phyloP scores from a whole-genome alignment of 2,888 invertebrate species.

The Alviniconcha strummeri region DNA sequence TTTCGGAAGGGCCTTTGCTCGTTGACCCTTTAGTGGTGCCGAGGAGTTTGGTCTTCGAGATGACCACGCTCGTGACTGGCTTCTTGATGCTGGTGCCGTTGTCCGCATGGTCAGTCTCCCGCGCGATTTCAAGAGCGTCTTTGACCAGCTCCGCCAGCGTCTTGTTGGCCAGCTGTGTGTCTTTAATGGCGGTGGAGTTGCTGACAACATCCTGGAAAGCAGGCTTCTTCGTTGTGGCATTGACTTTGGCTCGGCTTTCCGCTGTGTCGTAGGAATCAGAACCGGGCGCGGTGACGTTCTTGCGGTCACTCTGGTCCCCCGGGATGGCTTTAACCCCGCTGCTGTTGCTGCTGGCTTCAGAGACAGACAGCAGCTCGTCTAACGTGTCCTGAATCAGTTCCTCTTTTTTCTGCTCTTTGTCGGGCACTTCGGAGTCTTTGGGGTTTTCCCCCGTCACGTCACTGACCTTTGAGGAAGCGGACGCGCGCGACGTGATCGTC shows the following conservation, averaged over 20 bases:
- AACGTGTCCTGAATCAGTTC: neutral
- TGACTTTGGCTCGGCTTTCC: neutral
- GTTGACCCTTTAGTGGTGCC: neutral
- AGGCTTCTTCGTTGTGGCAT: neutral
- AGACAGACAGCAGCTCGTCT: neutral
- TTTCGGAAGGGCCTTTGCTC: neutral
- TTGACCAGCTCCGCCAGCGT: neutral
- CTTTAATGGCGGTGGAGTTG: neutral
- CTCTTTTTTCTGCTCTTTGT: neutral
- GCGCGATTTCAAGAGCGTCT: neutral
- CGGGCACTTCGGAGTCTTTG: neutral
- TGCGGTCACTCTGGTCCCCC: neutral
- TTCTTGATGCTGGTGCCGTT: neutral
- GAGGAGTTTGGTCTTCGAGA: neutral
- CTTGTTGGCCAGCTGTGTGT: neutral
- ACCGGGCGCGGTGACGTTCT: neutral
- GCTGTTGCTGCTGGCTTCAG: neutral
- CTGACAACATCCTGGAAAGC: neutral
- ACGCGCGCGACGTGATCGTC: neutral
- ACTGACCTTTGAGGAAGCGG: neutral
- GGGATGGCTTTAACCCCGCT: neutral
- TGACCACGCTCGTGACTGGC: neutral
- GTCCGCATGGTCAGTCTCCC: neutral
- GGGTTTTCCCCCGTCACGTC: neutral
- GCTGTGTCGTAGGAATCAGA: neutral